phyloP scores from a whole-genome alignment of 2,113 vertebrate genomes.

The Ifrita kowaldi region DNA sequence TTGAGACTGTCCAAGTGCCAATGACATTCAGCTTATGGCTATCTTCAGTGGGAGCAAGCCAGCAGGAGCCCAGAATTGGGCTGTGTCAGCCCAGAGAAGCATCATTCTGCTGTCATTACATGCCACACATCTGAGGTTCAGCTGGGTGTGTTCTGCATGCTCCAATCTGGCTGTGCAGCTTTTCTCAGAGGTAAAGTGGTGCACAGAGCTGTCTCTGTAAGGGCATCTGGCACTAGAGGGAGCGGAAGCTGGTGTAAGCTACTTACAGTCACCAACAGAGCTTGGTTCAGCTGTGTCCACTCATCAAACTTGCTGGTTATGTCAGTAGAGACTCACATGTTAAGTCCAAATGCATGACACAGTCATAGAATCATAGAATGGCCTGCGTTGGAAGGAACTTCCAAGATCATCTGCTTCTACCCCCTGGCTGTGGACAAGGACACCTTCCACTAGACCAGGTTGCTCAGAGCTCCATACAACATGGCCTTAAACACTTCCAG shows the following conservation, averaged over 20 bases:
- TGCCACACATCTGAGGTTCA: neutral
- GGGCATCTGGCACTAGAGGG: neutral
- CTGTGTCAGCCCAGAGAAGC: neutral
- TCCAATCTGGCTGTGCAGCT: neutral
- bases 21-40: neutral
- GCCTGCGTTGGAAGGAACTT: neutral
- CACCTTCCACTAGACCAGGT: neutral
- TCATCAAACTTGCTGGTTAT: neutral
- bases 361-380: neutral
- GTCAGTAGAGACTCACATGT: neutral
- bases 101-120: neutral
- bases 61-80: neutral
- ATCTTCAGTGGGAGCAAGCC: neutral
- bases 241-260: neutral
- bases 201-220: neutral
- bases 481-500: neutral
- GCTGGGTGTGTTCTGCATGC: neutral
- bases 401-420: neutral
- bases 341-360: neutral
- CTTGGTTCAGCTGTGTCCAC: neutral
- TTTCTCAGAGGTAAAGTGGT: neutral
- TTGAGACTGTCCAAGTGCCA: neutral
- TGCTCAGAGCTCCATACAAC: neutral
- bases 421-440: neutral
- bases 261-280: neutral